These are phyloP conservation scores for Riptortus pedestris DNA, from an alignment of 1,140 invertebrate species.

Conservation along the genomic window DNA sequence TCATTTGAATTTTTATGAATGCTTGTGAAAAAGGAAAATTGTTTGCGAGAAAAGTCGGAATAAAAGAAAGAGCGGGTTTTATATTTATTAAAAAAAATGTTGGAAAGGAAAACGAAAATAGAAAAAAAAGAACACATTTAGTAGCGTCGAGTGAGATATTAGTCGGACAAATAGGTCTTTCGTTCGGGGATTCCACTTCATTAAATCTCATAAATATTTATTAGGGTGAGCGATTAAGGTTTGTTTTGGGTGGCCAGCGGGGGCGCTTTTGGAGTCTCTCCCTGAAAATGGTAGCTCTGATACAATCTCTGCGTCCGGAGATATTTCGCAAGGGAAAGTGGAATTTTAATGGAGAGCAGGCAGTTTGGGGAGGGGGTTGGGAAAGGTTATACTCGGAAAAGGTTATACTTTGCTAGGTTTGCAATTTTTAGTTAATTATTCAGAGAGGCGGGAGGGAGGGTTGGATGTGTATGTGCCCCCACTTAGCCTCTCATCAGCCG, in stretches of 20 bases:
- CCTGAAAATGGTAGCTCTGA: neutral
- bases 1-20: slow-evolving; percentile 10
- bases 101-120: neutral
- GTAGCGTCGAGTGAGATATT: neutral
- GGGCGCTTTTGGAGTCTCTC: neutral
- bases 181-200: neutral
- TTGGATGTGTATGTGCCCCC: neutral
- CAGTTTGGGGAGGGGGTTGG: neutral
- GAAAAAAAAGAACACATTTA: too few relatives aligned
- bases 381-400: neutral
- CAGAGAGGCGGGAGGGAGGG: neutral
- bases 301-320: too few relatives aligned
- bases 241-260: too few relatives aligned
- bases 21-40: neutral
- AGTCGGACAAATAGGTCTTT: neutral
- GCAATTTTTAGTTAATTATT: neutral
- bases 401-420: neutral
- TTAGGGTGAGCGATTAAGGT: neutral
- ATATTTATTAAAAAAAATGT: neutral
- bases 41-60: neutral
- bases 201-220: slow-evolving; percentile 10
- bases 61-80: neutral
- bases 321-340: too few relatives aligned
- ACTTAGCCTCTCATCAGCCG: neutral
- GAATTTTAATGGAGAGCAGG: neutral